phyloP scores from a whole-genome alignment of 2,888 invertebrate genomes.

The Andrena minutula region DNA sequence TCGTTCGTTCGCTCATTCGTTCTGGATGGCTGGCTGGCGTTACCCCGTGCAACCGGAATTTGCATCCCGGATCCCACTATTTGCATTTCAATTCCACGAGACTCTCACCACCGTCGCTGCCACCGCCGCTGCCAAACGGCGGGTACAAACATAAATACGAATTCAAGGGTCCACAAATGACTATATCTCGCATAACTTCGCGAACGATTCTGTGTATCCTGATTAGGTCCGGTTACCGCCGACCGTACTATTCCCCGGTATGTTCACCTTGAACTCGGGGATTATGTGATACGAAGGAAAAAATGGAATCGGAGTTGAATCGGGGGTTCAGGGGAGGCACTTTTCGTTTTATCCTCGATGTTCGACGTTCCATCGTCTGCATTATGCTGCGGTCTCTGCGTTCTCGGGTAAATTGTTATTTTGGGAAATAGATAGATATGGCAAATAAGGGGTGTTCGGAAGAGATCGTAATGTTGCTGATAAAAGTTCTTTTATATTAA shows the following conservation, averaged over 20 bases:
- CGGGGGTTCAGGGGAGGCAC: neutral
- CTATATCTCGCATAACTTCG: slow-evolving; percentile 68
- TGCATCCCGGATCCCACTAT: slow-evolving; percentile 84
- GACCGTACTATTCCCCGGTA: slow-evolving; percentile 53
- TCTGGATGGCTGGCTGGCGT: slow-evolving; percentile 77
- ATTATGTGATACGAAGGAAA: neutral
- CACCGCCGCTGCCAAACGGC: slow-evolving; percentile 80
- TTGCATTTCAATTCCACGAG: slow-evolving; percentile 85
- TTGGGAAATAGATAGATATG: too few relatives aligned
- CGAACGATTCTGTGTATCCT: slow-evolving; percentile 67
- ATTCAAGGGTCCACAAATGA: slow-evolving; percentile 76
- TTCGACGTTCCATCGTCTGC: neutral
- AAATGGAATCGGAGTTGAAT: neutral
- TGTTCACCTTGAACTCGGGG: slow-evolving; percentile 5
- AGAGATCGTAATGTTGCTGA: too few relatives aligned
- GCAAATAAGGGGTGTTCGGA: too few relatives aligned
- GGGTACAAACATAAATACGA: slow-evolving; percentile 83
- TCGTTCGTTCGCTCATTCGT: slow-evolving; percentile 74
- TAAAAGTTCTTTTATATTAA: too few relatives aligned
- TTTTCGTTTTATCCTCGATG: slow-evolving; percentile 3
- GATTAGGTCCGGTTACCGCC: slow-evolving; percentile 69
- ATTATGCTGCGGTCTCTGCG: too few relatives aligned
- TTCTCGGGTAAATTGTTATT: too few relatives aligned
- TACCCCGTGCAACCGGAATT: slow-evolving; percentile 83
- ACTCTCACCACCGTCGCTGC: slow-evolving; percentile 76